phyloP scores from a whole-genome alignment of 2,113 vertebrate genomes.

The Platysteira castanea region DNA sequence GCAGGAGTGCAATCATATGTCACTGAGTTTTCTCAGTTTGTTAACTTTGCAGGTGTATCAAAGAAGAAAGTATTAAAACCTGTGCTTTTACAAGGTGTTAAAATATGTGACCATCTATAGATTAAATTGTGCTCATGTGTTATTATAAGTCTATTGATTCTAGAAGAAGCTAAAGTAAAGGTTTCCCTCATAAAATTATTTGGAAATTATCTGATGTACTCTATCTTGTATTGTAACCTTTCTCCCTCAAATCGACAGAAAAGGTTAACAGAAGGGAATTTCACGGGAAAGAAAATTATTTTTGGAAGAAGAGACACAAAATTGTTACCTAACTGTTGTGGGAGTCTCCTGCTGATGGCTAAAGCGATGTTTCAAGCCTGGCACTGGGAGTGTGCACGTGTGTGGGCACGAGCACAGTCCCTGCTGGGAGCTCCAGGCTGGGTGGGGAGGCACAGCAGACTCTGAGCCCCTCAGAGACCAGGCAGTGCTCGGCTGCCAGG shows the following conservation, averaged over 20 bases:
- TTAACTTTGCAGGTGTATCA: not conserved
- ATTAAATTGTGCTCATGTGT: not conserved
- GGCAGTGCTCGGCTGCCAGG: rapidly evolving
- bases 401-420: not conserved
- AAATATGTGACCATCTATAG: not conserved
- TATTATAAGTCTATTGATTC: not conserved
- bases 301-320: not conserved
- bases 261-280: not conserved
- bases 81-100: not conserved
- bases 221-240: not conserved
- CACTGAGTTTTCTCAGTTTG: not conserved
- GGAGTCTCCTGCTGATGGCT: not conserved
- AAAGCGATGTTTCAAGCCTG: not conserved
- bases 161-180: not conserved
- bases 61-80: not conserved
- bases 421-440: not conserved
- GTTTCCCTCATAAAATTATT: not conserved
- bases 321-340: not conserved
- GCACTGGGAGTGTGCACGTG: not conserved
- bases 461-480: not conserved
- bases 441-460: not conserved
- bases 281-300: not conserved
- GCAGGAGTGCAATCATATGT: rapidly evolving
- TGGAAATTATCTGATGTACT: not conserved
- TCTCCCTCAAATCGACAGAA: not conserved